Evolutionary conservation across 2,888 invertebrate species (phyloP).

Genomic region (Scaptomyza polygonia): DNA sequence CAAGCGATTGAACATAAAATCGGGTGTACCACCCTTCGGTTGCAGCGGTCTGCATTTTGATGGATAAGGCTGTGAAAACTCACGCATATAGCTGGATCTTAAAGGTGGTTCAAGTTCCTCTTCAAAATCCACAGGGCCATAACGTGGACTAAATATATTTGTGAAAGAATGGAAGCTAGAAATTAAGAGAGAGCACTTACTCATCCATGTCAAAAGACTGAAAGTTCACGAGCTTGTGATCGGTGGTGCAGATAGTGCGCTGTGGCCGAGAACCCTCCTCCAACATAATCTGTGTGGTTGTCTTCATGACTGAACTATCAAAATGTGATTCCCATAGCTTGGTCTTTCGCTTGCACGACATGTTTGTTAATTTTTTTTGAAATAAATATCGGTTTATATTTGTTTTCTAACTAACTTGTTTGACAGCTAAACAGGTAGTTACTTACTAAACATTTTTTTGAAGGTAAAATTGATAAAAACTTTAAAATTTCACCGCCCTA

Average conservation of each 20-base stretch:
- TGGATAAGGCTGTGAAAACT: constrained; percentile 54
- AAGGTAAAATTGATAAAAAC: not conserved
- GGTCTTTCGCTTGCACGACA: constrained; percentile 56
- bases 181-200: constrained; percentile 31
- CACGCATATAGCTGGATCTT: constrained; percentile 50
- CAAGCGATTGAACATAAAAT: constrained; percentile 62
- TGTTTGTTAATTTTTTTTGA: not conserved
- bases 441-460: not conserved
- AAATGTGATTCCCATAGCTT: constrained; percentile 45
- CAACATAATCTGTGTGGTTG: constrained; percentile 67
- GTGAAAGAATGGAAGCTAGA: not conserved
- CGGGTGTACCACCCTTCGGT: constrained; percentile 48
- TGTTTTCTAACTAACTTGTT: not conserved
- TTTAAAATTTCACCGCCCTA: too few relatives aligned
- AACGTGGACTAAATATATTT: constrained; percentile 54
- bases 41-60: constrained; percentile 40
- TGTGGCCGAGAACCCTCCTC: constrained; percentile 53
- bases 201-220: constrained; percentile 70
- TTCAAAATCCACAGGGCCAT: constrained; percentile 40
- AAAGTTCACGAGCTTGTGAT: constrained; percentile 63
- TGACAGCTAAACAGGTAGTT: not conserved
- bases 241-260: constrained; percentile 36
- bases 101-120: constrained; percentile 46
- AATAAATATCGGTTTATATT: not conserved
- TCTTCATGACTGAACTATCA: constrained; percentile 46